Evolutionary conservation across 2,797 vertebrate genomes (phyloP), one percentile per base, ranked within the genome.

Genomic region (Dendrocincla tyrannina): DNA sequence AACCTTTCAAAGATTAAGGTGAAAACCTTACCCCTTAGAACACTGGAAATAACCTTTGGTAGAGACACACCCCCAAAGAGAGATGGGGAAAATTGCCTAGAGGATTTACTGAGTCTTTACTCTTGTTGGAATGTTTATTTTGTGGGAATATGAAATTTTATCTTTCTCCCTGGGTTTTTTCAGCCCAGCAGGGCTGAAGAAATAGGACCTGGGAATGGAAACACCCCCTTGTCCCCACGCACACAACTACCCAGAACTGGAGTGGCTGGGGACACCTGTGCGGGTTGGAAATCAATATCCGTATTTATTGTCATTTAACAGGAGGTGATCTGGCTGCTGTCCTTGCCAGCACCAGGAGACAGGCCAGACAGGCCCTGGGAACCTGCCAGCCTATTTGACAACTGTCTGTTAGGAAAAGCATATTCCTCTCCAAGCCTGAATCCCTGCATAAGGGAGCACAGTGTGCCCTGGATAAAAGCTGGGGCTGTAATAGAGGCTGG

Each of bases 361-460:
- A 27, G 73, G 66, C 77, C 91, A 96, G 76, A 11, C 23, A 59
- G 32, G 39, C 79, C 27, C 56, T 91, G 91, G 87, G 64, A 63
- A 42, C 13, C 41, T 72, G 76, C 85, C 89, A 95, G 60, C 23
- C 27, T 77, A 0, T 77, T 62, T 83, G 76, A 88, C 76, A 88
- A 53, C 50, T 30, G 28, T 7, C 55, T 84, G 76, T 85, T 18
- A 76, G 91, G 81, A 74, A 80, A 53, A 53, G 20, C 56, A 14
- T 22, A 7, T 55, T 72, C 32, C 39, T 86, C 49, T 32, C 39
- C 49, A 62, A 15, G n/a, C 53, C 75, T 64, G 30, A 76, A 80
- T 28, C 78, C 85, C 73, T 42, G 37, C 56, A 63, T 35, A 69
- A 70, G 49, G 39, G 55, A 80, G 80, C 73, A 50, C 17, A 47